These are phyloP conservation scores for Parazoanthus darwini DNA, from an alignment of 92 coral and sea anemone genomes.

Conservation along the genomic window DNA sequence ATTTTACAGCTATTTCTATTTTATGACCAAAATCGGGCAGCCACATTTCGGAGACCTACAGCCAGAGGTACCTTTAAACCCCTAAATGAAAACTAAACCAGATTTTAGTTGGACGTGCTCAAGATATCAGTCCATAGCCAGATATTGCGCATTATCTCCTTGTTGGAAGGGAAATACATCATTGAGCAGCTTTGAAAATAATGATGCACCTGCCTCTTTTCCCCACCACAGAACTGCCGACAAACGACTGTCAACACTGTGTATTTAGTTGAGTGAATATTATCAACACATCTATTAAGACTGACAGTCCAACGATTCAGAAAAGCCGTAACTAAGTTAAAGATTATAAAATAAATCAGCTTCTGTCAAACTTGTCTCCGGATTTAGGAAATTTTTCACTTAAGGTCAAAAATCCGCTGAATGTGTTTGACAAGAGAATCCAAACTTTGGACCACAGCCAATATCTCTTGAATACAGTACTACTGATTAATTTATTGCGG, in stretches of 20 bases:
- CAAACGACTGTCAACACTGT: constrained; percentile 1
- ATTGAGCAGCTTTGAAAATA: not conserved
- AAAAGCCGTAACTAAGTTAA: not conserved
- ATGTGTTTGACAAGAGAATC: not conserved
- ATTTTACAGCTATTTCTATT: not conserved
- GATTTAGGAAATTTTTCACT: not conserved
- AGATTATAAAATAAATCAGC: not conserved
- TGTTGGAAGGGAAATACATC: not conserved
- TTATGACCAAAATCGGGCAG: not conserved
- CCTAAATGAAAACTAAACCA: too few relatives aligned
- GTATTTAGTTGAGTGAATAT: constrained; percentile 24
- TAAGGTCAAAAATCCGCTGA: not conserved
- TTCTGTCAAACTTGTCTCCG: not conserved
- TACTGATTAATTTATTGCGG: not conserved
- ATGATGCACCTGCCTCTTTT: not conserved
- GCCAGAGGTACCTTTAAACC: not conserved
- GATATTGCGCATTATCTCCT: not conserved
- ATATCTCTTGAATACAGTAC: not conserved
- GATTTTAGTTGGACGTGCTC: not conserved
- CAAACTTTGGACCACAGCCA: not conserved
- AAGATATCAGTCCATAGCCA: not conserved
- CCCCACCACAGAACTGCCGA: constrained; percentile 2
- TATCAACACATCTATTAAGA: not conserved
- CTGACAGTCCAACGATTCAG: not conserved
- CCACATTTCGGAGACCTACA: not conserved